A percentile compares a stretch with the other conserved stretches of the same genome.
These are phyloP conservation scores for Pipistrellus pipistrellus DNA, from an alignment of 2,797 vertebrate genomes.

Conservation along the genomic window DNA sequence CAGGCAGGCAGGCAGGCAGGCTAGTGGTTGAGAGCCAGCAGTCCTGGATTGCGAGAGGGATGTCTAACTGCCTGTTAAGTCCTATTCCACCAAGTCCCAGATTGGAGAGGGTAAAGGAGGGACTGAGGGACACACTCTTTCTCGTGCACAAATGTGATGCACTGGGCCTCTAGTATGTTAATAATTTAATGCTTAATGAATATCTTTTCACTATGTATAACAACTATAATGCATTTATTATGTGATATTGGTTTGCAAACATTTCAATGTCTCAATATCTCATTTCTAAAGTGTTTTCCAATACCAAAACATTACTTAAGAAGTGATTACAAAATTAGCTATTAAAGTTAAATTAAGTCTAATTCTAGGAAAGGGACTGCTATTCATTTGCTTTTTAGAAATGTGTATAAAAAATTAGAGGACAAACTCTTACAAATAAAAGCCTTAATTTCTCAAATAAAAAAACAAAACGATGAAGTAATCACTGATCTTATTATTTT, in stretches of 20 bases:
- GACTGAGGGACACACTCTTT: no score
- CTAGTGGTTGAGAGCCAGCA: no score
- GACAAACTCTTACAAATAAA: conserved; percentile 1
- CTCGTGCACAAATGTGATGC: no score
- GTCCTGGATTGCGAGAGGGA: no score
- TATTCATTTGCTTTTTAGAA: not conserved
- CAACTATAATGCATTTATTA: not conserved
- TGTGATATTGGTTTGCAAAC: not conserved
- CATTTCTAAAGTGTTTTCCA: conserved; percentile 12
- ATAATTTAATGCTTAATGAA: not conserved
- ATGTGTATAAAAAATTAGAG: not conserved
- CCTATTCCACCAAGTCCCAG: no score
- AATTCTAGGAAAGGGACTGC: conserved; percentile 4
- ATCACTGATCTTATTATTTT: not conserved
- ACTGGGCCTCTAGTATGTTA: not conserved
- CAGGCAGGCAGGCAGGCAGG: no score
- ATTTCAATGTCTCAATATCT: not conserved
- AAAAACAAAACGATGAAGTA: not conserved
- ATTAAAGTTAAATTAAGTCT: conserved; percentile 41
- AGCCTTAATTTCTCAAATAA: conserved; percentile 4
- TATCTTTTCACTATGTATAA: not conserved
- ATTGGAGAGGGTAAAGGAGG: no score
- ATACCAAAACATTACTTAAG: not conserved
- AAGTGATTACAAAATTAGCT: conserved; percentile 13
- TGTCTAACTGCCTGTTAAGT: no score